Evolutionary conservation across 1,140 invertebrate species (phyloP).

Genomic region (Euglossa dilemma): DNA sequence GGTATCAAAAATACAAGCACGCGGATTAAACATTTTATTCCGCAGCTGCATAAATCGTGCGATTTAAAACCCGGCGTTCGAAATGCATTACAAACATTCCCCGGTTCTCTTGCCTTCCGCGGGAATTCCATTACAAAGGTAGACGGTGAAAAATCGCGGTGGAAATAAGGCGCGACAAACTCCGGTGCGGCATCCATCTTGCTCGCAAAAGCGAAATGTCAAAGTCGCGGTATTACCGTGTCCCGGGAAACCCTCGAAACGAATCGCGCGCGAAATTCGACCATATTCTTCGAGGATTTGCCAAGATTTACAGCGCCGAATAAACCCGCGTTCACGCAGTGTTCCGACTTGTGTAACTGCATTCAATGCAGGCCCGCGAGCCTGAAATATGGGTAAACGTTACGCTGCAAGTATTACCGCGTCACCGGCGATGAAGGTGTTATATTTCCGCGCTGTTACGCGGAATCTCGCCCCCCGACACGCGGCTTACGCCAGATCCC

Average conservation of each 20-base stretch:
- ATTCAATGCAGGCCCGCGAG: conserved; percentile 46
- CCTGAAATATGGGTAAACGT: conserved; percentile 53
- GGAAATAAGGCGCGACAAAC: background rate
- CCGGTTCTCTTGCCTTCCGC: too few species aligned
- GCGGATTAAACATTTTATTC: too few species aligned
- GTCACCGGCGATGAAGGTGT: conserved; percentile 50
- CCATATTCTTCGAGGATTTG: conserved; percentile 41
- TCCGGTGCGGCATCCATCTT: too few species aligned
- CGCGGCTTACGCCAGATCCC: conserved; percentile 40
- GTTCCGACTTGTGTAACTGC: conserved; percentile 32
- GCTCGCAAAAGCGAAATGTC: background rate
- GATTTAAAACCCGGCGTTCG: background rate
- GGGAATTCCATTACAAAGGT: background rate
- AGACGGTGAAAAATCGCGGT: background rate
- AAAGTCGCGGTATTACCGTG: background rate
- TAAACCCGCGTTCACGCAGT: conserved; percentile 35
- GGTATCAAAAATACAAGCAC: background rate
- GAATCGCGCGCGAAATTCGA: conserved; percentile 21
- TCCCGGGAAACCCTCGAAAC: background rate
- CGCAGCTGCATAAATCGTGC: background rate
- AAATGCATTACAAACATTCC: background rate
- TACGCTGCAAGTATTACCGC: conserved; percentile 51
- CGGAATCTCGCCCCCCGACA: conserved; percentile 44
- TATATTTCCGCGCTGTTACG: conserved; percentile 56
- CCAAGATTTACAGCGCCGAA: conserved; percentile 46